phyloP scores from a whole-genome alignment of 2,888 invertebrate species.

The Galerucella pusilla region DNA sequence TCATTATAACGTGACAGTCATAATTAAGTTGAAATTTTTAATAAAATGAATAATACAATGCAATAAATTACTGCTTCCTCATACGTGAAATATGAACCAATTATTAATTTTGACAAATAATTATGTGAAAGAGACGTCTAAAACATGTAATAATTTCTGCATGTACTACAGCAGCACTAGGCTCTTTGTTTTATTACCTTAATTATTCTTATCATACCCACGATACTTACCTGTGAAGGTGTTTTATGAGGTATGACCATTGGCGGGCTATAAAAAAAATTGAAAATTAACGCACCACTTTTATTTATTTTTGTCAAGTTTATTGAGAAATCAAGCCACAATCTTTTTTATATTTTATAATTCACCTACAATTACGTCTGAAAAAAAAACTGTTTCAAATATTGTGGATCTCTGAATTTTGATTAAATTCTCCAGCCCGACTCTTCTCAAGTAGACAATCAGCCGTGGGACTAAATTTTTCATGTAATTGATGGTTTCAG shows the following conservation, averaged over 20 bases:
- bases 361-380: too few relatives aligned
- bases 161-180: slow-evolving; percentile 7
- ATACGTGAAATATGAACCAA: slow-evolving; percentile 13
- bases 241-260: slow-evolving; percentile 5
- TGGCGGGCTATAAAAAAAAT: not conserved
- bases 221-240: slow-evolving; percentile 1
- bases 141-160: slow-evolving; percentile 10
- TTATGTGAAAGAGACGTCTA: slow-evolving; percentile 15
- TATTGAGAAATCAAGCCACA: too few relatives aligned
- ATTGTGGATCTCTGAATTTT: too few relatives aligned
- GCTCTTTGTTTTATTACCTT: slow-evolving; percentile 19
- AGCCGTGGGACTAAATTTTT: too few relatives aligned
- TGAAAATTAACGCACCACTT: too few relatives aligned
- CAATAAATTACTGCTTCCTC: slow-evolving; percentile 9
- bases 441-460: too few relatives aligned
- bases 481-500: too few relatives aligned
- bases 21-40: not conserved
- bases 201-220: slow-evolving; percentile 8
- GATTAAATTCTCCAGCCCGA: too few relatives aligned
- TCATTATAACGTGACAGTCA: not conserved
- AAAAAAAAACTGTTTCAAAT: too few relatives aligned
- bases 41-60: not conserved
- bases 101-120: slow-evolving; percentile 22
- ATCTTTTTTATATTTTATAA: too few relatives aligned
- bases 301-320: too few relatives aligned